Conservation (phyloP, 2,113 vertebrate genomes). For the Butorides virescens region DNA sequence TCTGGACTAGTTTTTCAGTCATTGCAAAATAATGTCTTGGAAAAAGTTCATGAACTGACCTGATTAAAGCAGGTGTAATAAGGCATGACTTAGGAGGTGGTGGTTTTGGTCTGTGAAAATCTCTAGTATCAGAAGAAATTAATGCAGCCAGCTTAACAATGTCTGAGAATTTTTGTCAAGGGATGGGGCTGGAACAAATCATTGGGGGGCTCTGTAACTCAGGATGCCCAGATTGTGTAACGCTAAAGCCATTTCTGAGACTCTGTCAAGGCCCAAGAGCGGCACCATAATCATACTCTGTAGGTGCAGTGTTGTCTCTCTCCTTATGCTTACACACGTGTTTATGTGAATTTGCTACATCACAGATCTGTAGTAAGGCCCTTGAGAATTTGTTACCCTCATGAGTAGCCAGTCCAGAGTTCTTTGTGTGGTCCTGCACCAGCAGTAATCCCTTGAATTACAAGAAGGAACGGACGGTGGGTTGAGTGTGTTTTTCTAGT, state of each 20-base stretch:
- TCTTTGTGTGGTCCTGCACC: not conserved
- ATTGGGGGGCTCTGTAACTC: not conserved
- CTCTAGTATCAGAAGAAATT: not conserved
- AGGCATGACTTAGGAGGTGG: not conserved
- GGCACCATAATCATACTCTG: not conserved
- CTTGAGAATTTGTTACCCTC: not conserved
- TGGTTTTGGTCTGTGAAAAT: not conserved
- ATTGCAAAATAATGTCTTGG: not conserved
- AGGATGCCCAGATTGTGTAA: not conserved
- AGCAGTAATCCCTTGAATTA: not conserved
- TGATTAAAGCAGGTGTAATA: not conserved
- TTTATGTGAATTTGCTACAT: not conserved
- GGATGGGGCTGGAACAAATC: not conserved
- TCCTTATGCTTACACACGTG: rapidly evolving
- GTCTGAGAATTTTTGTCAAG: not conserved
- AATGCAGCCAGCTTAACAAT: not conserved
- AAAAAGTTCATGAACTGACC: not conserved
- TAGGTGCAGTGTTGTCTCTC: rapidly evolving
- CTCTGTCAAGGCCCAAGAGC: not conserved
- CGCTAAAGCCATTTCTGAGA: not conserved
- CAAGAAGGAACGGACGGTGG: not conserved
- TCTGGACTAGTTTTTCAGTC: not conserved
- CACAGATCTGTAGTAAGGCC: not conserved
- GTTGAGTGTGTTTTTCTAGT: not conserved
- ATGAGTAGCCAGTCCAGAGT: not conserved